A percentile compares a stretch with the other conserved stretches of the same genome.
These are phyloP conservation scores for Tiliacea aurago DNA, from an alignment of 2,888 invertebrate genomes.

Conservation along the genomic window DNA sequence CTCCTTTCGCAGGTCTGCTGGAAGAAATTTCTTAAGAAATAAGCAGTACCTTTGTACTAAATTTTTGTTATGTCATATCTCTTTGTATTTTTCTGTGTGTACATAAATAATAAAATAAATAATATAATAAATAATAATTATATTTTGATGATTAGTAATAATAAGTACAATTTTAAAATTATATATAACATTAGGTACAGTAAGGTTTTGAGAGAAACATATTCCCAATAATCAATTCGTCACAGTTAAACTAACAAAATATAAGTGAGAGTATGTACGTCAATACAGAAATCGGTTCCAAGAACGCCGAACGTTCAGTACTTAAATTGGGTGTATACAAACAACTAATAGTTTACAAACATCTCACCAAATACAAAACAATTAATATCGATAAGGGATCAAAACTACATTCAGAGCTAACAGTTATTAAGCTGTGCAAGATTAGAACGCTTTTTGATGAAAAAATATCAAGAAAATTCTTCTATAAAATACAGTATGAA, in stretches of 20 bases:
- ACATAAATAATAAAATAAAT: too few relatives aligned
- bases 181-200: too few relatives aligned
- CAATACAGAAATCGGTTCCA: neutral
- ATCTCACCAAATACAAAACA: slow-evolving; percentile 11
- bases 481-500: slow-evolving; percentile 18
- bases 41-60: too few relatives aligned
- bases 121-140: too few relatives aligned
- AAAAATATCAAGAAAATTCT: slow-evolving; percentile 34
- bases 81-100: too few relatives aligned
- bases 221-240: neutral
- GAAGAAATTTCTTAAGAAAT: too few relatives aligned
- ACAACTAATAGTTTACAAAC: slow-evolving; percentile 4
- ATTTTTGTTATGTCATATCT: too few relatives aligned
- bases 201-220: neutral
- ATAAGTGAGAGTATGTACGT: neutral
- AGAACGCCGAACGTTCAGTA: neutral
- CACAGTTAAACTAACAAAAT: neutral
- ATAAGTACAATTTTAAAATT: neutral
- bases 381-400: slow-evolving; percentile 10
- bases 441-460: slow-evolving; percentile 27
- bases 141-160: neutral
- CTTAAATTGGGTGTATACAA: neutral
- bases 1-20: too few relatives aligned
- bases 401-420: neutral
- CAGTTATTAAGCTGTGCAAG: slow-evolving; percentile 4